Evolutionary conservation across 1,140 invertebrate species (phyloP).

Genomic region (Gryon sp.): DNA sequence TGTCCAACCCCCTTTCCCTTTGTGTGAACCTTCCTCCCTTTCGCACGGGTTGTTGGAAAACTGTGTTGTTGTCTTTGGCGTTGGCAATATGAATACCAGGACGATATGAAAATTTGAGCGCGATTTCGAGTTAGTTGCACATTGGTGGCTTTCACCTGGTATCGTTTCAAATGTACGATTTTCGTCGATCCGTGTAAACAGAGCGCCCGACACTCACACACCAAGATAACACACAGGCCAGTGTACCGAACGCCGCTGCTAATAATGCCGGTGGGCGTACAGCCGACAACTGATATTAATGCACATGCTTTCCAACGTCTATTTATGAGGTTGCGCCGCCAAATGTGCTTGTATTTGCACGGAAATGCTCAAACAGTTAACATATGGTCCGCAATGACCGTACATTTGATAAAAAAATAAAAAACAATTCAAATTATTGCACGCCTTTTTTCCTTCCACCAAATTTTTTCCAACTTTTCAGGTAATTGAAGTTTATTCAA

Average conservation of each 20-base stretch:
- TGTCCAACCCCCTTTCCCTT: no score
- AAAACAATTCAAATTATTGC: no score
- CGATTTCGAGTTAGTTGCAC: background rate
- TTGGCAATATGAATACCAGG: background rate
- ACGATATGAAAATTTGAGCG: conserved; percentile 28
- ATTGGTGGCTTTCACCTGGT: conserved; percentile 22
- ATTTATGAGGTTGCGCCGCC: conserved; percentile 51
- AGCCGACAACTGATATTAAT: conserved; percentile 50
- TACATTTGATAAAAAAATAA: no score
- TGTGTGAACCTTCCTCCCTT: no score
- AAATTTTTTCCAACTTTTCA: no score
- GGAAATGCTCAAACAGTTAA: conserved; percentile 1
- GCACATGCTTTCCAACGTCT: conserved; percentile 59
- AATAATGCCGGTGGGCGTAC: conserved; percentile 49
- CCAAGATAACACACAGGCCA: conserved; percentile 25
- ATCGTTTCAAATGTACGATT: conserved; percentile 31
- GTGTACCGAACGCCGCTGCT: conserved; percentile 7
- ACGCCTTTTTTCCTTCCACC: background rate
- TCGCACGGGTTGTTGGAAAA: no score
- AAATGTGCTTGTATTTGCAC: conserved; percentile 35
- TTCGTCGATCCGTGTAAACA: conserved; percentile 38
- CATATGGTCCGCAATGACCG: conserved; percentile 1
- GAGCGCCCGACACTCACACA: background rate
- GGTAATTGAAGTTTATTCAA: no score
- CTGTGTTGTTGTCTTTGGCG: no score